Evolutionary conservation across 2,113 vertebrate species (phyloP), one percentile per base, ranked within the genome.

Genomic region (Seriola dumerili): DNA sequence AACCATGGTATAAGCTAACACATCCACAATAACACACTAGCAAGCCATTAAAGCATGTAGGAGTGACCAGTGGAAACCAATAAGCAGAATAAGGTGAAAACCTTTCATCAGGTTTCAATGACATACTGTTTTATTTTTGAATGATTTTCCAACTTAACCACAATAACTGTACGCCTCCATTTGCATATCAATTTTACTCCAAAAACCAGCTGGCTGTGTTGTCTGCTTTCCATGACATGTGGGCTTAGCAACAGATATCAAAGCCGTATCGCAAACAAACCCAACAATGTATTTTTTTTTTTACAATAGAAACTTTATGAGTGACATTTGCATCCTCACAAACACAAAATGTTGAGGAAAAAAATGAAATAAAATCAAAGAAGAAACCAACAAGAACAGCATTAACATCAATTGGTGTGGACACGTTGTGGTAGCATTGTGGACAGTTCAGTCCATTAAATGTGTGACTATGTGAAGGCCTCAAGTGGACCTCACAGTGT

Each of bases 41-140:
- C 11, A 46, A 17, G 70, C 17, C 4, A 9, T 64, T 38, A 8
- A 6, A 57, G 8, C 68, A 19, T 75, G 25, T 21, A 55, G 21
- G 4, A 5, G 25, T 74, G 61, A 67, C 14, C 8, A 34, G 19
- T n/a, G 54, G 0, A 55, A 29, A 48, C 29, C 40, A 67, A 59
- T 34, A 29, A 29, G 23, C 38, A 70, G 50, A 87, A 83, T 72
- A 68, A 84, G 46, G 63, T 76, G 52, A 78, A 72, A 83, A 62
- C 57, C 57, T 83, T 67, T 69, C 50, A 72, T 50, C 61, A 55
- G 65, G 58, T 68, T 85, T 85, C 54, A 79, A 78, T 74, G 81
- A 86, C 74, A 86, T 78, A 88, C 55, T 68, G 78, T 84, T 92
- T 94, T 92, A 89, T 92, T 93, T 93, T 90, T 80, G 46, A 80